A percentile compares a stretch with the other conserved stretches of the same genome.
Conservation (phyloP, 64 coral and sea anemone genomes). For the Stylophora pistillata region DNA sequence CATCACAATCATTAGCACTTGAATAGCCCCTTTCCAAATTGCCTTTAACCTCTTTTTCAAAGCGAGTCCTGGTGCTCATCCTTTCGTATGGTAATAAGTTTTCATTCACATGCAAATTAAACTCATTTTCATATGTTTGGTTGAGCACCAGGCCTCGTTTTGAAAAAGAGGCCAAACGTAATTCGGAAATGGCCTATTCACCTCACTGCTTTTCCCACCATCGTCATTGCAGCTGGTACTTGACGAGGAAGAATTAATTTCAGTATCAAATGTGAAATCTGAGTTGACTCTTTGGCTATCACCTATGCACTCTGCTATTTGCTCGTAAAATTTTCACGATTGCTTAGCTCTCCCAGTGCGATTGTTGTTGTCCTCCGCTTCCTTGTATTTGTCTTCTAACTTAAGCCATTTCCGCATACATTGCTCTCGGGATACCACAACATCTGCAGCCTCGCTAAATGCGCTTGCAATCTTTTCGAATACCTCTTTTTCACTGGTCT, state of each 20-base stretch:
- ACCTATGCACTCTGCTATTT: constrained; percentile 14
- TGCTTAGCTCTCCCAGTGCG: background rate
- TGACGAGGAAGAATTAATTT: background rate
- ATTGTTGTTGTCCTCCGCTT: constrained; percentile 42
- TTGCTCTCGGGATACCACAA: constrained; percentile 2
- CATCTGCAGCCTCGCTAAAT: background rate
- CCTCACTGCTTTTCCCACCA: background rate
- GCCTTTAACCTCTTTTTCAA: too few species aligned
- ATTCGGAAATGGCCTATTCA: too few species aligned
- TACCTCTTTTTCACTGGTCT: background rate
- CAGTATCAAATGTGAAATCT: constrained; percentile 12
- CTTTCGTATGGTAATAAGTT: too few species aligned
- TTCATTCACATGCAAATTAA: too few species aligned
- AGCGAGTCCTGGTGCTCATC: too few species aligned
- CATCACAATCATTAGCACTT: too few species aligned
- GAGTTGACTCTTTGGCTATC: background rate
- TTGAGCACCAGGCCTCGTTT: too few species aligned
- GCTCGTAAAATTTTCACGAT: constrained; percentile 27
- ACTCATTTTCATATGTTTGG: too few species aligned
- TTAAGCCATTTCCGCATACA: constrained; percentile 25
- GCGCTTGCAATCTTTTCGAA: constrained; percentile 17
- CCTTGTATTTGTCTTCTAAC: constrained; percentile 7
- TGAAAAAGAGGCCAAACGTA: too few species aligned
- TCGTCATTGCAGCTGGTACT: background rate
- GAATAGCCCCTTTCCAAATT: too few species aligned